Base-by-base conservation (phyloP, 1,140 invertebrate species). In the Panagrolaimus sp. region DNA sequence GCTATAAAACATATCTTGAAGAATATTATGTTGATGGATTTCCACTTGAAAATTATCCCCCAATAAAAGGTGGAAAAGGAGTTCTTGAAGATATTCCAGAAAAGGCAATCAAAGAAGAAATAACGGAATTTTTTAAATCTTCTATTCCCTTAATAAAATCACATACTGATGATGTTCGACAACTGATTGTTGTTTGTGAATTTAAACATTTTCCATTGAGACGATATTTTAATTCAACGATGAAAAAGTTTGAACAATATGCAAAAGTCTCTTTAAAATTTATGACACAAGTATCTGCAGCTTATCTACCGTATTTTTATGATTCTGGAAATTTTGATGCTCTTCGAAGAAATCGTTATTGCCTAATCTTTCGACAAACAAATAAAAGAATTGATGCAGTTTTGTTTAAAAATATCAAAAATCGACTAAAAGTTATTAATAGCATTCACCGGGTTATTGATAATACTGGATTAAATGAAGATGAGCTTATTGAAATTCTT, bases 361-460 rank as follows among this genome's bases (percentile, higher is more conserved):
- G 20, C 20, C n/a, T 57, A 11, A 25, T 57, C n/a, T 57, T 57
- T 27, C 51, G 51, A 25, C 51, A 57, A 13, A 57, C 51, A 11
- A 57, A 20, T 27, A n/a, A 57, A 25, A 20, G 51, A 11, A 27
- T 57, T 20, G 51, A 57, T 57, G 51, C 51, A 25, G 51, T 57
- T 27, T 27, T 57, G 9, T 57, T 57, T 27, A 20, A 27, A 20
- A n/a, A 16, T 11, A 20, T 25, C n/a, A 27, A 57, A 25, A 27
- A 27, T 13, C 51, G 27, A 11, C n/a, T 57, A 11, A 25, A 27
- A 11, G 51, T 57, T 20, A 27, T 57, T 1, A 57, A 27, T 2
- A 57, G 51, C 27, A 57, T 57, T 8, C 20, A 57, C 4, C 51
- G 51, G n/a, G 20, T 57, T 27, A 57, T 57, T 20, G 51, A 57